A percentile compares a stretch with the other conserved stretches of the same genome.
phyloP scores from a whole-genome alignment of 1,140 invertebrate genomes.

The Drosophila trapezifrons region DNA sequence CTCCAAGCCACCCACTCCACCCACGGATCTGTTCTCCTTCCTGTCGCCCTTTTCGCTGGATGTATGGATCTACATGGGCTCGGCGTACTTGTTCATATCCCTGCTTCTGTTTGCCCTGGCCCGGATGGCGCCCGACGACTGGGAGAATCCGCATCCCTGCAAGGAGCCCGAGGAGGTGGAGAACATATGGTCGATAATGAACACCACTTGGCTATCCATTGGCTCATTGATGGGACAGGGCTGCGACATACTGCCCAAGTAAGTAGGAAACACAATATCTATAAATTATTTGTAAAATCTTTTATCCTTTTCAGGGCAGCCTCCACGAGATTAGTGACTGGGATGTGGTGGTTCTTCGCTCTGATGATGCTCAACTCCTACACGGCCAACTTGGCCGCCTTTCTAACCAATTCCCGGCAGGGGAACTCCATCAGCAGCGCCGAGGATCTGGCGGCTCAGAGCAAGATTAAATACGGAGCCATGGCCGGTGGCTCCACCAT shows the following conservation, averaged over 20 bases:
- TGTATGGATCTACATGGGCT: conserved; percentile 97
- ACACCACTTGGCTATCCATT: conserved; percentile 91
- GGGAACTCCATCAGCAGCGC: conserved; percentile 93
- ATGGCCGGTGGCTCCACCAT: conserved; percentile 90
- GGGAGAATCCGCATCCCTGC: conserved; percentile 95
- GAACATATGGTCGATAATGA: conserved; percentile 91
- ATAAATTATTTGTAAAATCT: conserved; percentile 84
- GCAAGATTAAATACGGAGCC: conserved; percentile 94
- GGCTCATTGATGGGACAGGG: conserved; percentile 93
- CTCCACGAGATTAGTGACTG: conserved; percentile 91
- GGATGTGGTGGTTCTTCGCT: conserved; percentile 98
- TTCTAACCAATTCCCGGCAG: conserved; percentile 94
- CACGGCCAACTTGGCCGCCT: conserved; percentile 97
- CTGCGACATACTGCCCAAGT: conserved; percentile 89
- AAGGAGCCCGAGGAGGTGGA: conserved; percentile 91
- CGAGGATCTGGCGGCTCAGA: conserved; percentile 95
- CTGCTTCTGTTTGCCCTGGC: conserved; percentile 90
- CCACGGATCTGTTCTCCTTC: conserved; percentile 93
- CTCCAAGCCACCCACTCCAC: conserved; percentile 88
- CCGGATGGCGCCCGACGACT: conserved; percentile 93
- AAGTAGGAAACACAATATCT: neutral
- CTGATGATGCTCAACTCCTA: conserved; percentile 98
- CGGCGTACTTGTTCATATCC: conserved; percentile 94
- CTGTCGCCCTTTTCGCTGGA: conserved; percentile 93
- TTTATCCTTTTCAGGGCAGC: conserved; percentile 88